Base-by-base conservation (phyloP, 2,888 invertebrate species). In the Eristalinus sepulchralis region DNA sequence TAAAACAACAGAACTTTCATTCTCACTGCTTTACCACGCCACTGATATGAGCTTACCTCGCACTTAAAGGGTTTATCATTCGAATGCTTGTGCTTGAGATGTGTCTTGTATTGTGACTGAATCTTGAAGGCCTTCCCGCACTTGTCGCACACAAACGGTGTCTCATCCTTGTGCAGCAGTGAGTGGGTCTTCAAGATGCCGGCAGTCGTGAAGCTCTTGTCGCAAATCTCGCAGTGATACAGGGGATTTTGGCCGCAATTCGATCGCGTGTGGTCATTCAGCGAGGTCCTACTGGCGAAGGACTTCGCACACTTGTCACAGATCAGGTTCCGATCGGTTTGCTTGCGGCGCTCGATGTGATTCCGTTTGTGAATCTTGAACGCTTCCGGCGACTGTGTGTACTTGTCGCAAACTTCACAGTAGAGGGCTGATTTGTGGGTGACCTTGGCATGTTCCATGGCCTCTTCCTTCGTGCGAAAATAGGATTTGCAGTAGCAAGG, bases 21-120 rank as follows among this genome's bases (percentile, higher is more conserved):
- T 17, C 1, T 47, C 17, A 47, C n/a, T n/a, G n/a, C n/a, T n/a
- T n/a, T n/a, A n/a, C n/a, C n/a, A n/a, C n/a, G n/a, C 0, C 17
- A 1, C 8, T 8, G n/a, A 1, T 17, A 27, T 1, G 0, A 60
- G 89, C 91, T 90, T 88, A 93, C 92, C 88, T 92, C 91, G 88
- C 94, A 94, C 88, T 93, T 92, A 88, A 92, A 94, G 2, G 94
- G 94, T 83, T 94, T 94, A 83, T 93, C 92, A 17, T 93, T 93
- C 0, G 93, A 93, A 88, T 94, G 94, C 0, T 92, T 91, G 31
- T 93, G 91, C 88, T 90, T 92, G 34, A 92, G 81, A 79, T 92
- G 92, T 2, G 92, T 90, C 73, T 92, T 92, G 88, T 92, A 92
- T 62, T 92, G 92, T 0, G 92, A 91, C 80, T 92, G 91, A 62